Conservation (phyloP, 2,113 vertebrate species). For the Corydoras sp. region DNA sequence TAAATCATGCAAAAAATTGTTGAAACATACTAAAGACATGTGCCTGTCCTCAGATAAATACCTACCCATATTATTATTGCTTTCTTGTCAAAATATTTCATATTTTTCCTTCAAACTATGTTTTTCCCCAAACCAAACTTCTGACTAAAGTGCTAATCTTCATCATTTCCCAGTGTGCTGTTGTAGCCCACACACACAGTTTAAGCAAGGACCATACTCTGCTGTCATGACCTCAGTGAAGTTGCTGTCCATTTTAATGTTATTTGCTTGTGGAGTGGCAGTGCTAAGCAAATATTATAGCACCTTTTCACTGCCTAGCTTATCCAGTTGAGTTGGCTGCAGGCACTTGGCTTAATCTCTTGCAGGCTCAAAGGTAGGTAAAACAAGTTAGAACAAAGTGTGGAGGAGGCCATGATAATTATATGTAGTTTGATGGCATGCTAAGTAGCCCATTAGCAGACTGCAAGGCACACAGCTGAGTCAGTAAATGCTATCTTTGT, state of each 20-base stretch:
- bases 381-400: slow-evolving; percentile 52
- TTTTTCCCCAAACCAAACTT: slow-evolving; percentile 4
- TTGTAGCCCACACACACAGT: slow-evolving; percentile 9
- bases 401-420: slow-evolving; percentile 46
- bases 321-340: slow-evolving; percentile 34
- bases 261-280: slow-evolving; percentile 43
- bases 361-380: slow-evolving; percentile 35
- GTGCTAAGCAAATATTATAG: slow-evolving; percentile 46
- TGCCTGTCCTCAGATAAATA: not conserved
- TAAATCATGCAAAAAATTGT: too few species aligned
- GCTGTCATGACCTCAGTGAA: slow-evolving; percentile 39
- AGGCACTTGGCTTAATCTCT: slow-evolving; percentile 23
- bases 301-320: slow-evolving; percentile 38
- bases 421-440: slow-evolving; percentile 21
- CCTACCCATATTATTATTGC: not conserved
- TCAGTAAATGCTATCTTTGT: slow-evolving; percentile 20
- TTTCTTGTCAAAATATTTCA: not conserved
- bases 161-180: slow-evolving; percentile 8
- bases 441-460: slow-evolving; percentile 51
- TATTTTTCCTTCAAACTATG: not conserved
- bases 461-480: slow-evolving; percentile 18
- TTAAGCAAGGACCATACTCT: slow-evolving; percentile 14
- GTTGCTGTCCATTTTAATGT: slow-evolving; percentile 37
- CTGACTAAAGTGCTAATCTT: not conserved
- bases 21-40: too few species aligned